phyloP scores from a whole-genome alignment of 2,888 invertebrate genomes.

The Drosophila glabriapex region DNA sequence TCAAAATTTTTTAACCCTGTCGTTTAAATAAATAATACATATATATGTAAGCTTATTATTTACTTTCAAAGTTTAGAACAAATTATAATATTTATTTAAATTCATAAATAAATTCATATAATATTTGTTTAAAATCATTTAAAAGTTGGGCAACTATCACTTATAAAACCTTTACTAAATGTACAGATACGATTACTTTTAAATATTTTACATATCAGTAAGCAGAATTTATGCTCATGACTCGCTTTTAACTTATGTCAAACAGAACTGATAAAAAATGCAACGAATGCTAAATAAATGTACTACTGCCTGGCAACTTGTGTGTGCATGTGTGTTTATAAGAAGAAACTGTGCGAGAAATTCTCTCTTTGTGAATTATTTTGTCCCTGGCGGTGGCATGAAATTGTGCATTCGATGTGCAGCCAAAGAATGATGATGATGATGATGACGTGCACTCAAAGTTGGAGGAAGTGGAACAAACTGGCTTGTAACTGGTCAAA shows the following conservation, averaged over 20 bases:
- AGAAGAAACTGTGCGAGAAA: conserved; percentile 71
- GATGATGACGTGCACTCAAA: conserved; percentile 10
- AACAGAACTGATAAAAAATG: conserved; percentile 20
- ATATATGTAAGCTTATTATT: not conserved
- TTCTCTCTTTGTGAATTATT: conserved; percentile 67
- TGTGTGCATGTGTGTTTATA: conserved; percentile 7
- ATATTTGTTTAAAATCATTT: no score
- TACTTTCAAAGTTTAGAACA: not conserved
- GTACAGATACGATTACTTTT: not conserved
- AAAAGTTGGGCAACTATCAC: not conserved
- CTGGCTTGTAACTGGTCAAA: conserved; percentile 36
- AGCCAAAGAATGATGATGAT: conserved; percentile 12
- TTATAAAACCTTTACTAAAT: no score
- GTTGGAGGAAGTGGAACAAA: conserved; percentile 19
- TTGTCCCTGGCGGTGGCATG: conserved; percentile 52
- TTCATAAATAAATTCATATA: no score
- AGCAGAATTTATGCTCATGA: conserved; percentile 6
- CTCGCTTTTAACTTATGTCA: not conserved
- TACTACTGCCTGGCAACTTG: conserved; percentile 13
- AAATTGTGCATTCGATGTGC: conserved; percentile 47
- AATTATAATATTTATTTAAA: not conserved
- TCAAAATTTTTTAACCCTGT: not conserved
- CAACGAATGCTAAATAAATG: conserved; percentile 47
- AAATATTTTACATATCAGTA: conserved; percentile 11
- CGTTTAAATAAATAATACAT: not conserved